phyloP scores from a whole-genome alignment of 2,797 vertebrate genomes.

The Limosa lapponica region DNA sequence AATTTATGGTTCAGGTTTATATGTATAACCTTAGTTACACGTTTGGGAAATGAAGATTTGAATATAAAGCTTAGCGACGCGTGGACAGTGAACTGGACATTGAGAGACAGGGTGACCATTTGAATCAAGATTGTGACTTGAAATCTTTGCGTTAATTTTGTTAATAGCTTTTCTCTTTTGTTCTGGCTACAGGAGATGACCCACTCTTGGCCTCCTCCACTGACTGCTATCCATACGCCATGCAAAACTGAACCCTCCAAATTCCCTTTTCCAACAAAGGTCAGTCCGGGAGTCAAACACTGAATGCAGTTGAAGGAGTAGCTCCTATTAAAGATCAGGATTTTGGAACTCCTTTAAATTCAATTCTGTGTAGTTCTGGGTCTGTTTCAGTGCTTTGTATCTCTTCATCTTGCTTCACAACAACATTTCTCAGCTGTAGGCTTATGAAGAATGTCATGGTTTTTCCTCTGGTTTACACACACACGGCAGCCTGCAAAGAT shows the following conservation, averaged over 20 bases:
- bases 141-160: neutral
- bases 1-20: neutral
- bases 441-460: neutral
- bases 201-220: conserved; percentile 97
- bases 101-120: neutral
- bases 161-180: neutral
- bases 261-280: conserved; percentile 98
- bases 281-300: conserved; percentile 75
- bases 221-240: conserved; percentile 98
- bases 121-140: neutral
- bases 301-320: neutral
- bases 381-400: neutral
- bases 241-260: conserved; percentile 99
- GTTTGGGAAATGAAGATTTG: neutral
- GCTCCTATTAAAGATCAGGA: neutral
- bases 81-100: neutral
- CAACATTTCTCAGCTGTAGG: neutral
- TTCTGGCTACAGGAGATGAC: conserved; percentile 91
- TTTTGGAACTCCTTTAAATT: neutral
- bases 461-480: neutral
- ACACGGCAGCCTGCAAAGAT: neutral
- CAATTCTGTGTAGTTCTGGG: neutral
- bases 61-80: neutral
- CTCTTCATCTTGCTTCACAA: neutral
- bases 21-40: neutral